Base-by-base conservation (phyloP, 1,140 invertebrate species). In the Anastrepha obliqua region DNA sequence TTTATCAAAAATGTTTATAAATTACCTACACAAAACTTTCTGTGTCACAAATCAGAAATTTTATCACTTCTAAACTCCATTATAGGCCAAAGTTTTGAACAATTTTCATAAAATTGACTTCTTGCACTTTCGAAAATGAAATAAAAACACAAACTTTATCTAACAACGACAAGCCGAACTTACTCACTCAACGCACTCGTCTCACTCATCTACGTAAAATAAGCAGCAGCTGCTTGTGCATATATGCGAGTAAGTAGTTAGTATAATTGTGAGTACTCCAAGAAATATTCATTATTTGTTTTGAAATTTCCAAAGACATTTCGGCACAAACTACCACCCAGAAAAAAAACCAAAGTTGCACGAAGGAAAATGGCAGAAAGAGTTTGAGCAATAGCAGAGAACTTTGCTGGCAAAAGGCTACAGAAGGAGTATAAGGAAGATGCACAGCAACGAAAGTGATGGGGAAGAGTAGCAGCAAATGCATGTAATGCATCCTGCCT, bases 61-160 rank as follows among this genome's bases (percentile, higher is more conserved):
- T 74, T 74, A 47, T 74, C 67, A 74, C 67, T 74, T 74, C 67
- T 44, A 74, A 74, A 74, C 67, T 74, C 67, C 67, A 74, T 74
- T 74, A 74, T 74, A 74, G 44, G 74, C 17, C 17, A 55, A 81
- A 81, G 17, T 51, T 81, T 81, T 55, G n/a, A 81, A 20, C 15
- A 55, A 29, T 58, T 55, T 81, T 81, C 74, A 51, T 55, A 81
- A 81, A 55, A 81, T 81, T 81, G 55, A 47, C 74, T 81, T 55
- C 47, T 51, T 55, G 47, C 42, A 74, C 67, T 74, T 74, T 47
- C 42, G 17, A 74, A 74, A 47, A 44, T 44, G 13, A 42, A 74
- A 74, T 74, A 81, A 81, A n/a, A 17, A 55, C 3, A 20, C 47
- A 55, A 81, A 81, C 39, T 81, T 81, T 81, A 81, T 81, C 2